phyloP scores from a whole-genome alignment of 2,797 vertebrate genomes.

The Sebastes kiyomatsui region DNA sequence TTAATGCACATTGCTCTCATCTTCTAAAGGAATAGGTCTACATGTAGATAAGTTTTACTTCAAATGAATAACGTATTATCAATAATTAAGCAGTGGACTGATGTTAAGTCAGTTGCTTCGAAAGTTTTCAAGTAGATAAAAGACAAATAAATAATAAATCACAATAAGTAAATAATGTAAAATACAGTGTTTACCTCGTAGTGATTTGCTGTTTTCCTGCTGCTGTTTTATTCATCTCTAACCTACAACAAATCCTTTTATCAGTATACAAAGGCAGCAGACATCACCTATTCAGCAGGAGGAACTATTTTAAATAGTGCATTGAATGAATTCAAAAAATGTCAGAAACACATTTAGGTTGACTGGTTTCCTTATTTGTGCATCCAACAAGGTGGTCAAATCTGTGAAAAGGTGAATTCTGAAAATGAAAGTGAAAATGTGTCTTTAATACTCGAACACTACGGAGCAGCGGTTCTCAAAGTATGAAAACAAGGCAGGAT shows the following conservation, averaged over 20 bases:
- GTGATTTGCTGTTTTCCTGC: not conserved
- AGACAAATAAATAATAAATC: not conserved
- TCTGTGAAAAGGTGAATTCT: not conserved
- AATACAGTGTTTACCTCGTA: not conserved
- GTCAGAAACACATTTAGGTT: not conserved
- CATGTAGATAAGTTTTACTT: not conserved
- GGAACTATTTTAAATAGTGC: not conserved
- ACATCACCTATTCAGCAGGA: not conserved
- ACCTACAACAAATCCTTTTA: not conserved
- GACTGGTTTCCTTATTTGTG: not conserved
- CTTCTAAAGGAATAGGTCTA: not conserved
- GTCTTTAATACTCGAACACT: not conserved
- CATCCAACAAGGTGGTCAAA: not conserved
- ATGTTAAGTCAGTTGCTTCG: not conserved
- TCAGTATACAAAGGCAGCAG: not conserved
- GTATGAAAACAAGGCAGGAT: constrained; percentile 28
- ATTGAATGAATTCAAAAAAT: not conserved
- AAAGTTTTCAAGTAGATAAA: not conserved
- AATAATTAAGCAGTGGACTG: not conserved
- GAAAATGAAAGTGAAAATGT: not conserved
- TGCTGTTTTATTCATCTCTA: not conserved
- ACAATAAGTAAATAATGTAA: not conserved
- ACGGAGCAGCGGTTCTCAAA: not conserved
- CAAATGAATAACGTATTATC: not conserved
- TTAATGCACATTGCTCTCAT: not conserved